Percentiles rank a stretch among this genome's conserved stretches.
Evolutionary conservation across 1,140 invertebrate genomes (phyloP).

Genomic region (Aethina tumida): DNA sequence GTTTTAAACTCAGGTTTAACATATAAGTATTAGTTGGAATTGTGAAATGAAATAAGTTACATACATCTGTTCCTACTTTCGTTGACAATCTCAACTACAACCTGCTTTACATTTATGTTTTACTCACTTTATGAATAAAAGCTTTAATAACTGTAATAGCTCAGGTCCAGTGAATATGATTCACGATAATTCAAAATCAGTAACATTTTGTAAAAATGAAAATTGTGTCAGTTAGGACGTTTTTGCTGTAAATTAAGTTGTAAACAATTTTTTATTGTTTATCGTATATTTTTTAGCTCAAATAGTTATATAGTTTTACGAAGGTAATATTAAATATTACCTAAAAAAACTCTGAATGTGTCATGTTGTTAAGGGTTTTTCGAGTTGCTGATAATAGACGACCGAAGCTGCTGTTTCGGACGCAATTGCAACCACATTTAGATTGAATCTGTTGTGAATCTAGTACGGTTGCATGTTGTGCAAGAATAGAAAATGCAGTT

Average conservation of each 20-base stretch:
- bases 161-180: neutral
- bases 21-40: constrained; percentile 5
- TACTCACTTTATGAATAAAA: constrained; percentile 1
- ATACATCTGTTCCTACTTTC: constrained; percentile 8
- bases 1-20: constrained; percentile 15
- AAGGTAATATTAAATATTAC: no score
- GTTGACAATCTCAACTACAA: constrained; percentile 6
- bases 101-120: constrained; percentile 2
- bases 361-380: no score
- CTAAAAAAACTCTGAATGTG: no score
- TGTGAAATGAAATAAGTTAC: constrained; percentile 5
- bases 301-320: no score
- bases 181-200: constrained; percentile 1
- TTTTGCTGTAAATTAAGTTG: neutral
- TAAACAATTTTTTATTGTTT: neutral
- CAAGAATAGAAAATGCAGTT: no score
- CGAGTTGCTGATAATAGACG: no score
- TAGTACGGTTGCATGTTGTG: no score
- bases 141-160: constrained; percentile 3
- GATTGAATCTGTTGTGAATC: no score
- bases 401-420: no score
- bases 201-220: neutral
- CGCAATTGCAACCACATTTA: no score
- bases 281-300: neutral
- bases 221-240: neutral